These are phyloP conservation scores for Champsocephalus gunnari DNA, from an alignment of 2,797 vertebrate species.

Conservation along the genomic window DNA sequence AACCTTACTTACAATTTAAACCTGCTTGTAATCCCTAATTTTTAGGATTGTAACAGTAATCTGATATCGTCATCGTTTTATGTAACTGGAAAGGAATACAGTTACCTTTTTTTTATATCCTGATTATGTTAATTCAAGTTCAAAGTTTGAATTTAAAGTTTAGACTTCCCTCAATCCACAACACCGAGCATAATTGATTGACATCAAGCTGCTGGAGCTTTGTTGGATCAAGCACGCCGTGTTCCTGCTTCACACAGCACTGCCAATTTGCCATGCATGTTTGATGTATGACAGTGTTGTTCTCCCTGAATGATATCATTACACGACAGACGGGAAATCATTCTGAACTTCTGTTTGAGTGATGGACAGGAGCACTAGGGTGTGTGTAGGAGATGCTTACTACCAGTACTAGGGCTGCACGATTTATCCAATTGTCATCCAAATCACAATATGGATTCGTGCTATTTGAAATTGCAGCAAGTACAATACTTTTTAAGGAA, in stretches of 20 bases:
- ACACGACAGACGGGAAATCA: slow-evolving; percentile 31
- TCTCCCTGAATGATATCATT: slow-evolving; percentile 26
- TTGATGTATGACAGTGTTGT: slow-evolving; percentile 48
- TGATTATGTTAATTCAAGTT: slow-evolving; percentile 41
- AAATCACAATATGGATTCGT: too few relatives aligned
- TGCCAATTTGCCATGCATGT: slow-evolving; percentile 48
- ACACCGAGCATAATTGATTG: slow-evolving; percentile 50
- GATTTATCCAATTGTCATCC: too few relatives aligned
- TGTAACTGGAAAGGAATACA: too few relatives aligned
- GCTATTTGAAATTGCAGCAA: too few relatives aligned
- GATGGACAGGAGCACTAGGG: slow-evolving; percentile 24
- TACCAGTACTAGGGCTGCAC: background rate
- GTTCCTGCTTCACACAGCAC: slow-evolving; percentile 41
- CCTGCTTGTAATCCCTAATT: too few relatives aligned
- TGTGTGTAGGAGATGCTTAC: slow-evolving; percentile 2
- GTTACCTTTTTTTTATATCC: too few relatives aligned
- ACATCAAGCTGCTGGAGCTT: slow-evolving; percentile 31
- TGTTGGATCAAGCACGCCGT: slow-evolving; percentile 47
- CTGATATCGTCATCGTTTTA: too few relatives aligned
- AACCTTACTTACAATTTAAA: too few relatives aligned
- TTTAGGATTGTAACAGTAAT: too few relatives aligned
- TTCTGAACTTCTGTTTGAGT: slow-evolving; percentile 18
- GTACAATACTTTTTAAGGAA: too few relatives aligned
- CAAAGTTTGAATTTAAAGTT: slow-evolving; percentile 44
- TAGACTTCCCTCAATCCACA: slow-evolving; percentile 34